Base-by-base conservation (phyloP, 2,888 invertebrate genomes). In the Drosophila peninsularis region DNA sequence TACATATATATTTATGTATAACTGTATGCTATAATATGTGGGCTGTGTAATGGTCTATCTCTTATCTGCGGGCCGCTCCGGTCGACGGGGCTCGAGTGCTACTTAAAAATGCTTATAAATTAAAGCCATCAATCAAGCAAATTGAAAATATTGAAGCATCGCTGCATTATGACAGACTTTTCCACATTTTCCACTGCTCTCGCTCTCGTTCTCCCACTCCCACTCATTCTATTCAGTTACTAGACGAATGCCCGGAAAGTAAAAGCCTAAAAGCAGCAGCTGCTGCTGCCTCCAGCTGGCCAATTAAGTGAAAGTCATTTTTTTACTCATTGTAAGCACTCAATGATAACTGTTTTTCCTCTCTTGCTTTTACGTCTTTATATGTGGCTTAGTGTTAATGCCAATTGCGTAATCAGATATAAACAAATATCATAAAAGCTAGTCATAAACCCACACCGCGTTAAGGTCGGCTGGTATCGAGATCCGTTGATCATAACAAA, bases 281-380 rank as follows among this genome's bases (percentile, higher is more conserved):
- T 50, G 58, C 50, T 21, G 34, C 37, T 30, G 34, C 37, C 42
- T 53, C 36, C n/a, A 41, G n/a, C 34, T 30, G 42, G 56, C 56
- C 70, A 80, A 82, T 82, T 80, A 71, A 71, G 82, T 74, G 82
- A 82, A 82, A 82, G 82, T 76, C 39, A 64, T 60, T 45, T 55
- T 54, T 19, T 6, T 39, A 30, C 32, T 34, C 53, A 45, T 47
- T 39, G 44, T 3, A 54, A 55, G 30, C 36, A 64, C 45, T 42
- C 44, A 30, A 30, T 32, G 42, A 60, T 70, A 39, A 11, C 49
- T 11, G 37, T 19, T 37, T 42, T 69, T n/a, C 7, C 32, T 11
- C 27, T 11, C 27, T 42, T 42, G 27, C 6, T 34, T 21, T 34
- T 42, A 24, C 21, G 14, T 52, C 36, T 50, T 24, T 30, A 30